Evolutionary conservation across 2,113 vertebrate species (phyloP), one percentile per base, ranked within the genome.

Genomic region (Pipa parva): DNA sequence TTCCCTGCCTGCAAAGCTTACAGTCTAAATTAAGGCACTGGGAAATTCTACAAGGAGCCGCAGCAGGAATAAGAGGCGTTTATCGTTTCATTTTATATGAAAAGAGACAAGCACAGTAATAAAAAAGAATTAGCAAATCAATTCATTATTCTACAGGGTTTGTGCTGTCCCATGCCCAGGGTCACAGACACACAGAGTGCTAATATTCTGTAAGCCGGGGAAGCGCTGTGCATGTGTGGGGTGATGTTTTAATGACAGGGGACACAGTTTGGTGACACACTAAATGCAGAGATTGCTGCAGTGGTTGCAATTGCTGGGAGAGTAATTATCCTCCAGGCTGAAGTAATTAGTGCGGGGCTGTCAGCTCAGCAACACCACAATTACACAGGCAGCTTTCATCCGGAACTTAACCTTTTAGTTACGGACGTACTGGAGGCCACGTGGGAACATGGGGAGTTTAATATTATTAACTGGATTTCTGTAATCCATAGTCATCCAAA

Each of bases 201-300:
- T 28, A 13, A 18, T 37, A 59, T 18, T 22, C 29, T 36, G 21
- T n/a, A 26, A 48, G n/a, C n/a, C n/a, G n/a, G 52, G 28, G 51
- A 17, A 15, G 37, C 13, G n/a, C 9, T 7, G 26, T 37, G 21
- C 39, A 37, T 49, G 21, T 18, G 27, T 45, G 76, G 75, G 67
- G 77, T 88, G 67, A 56, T 31, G 42, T 42, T 55, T 37, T 69
- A 69, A 69, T 69, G 57, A 63, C 55, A 49, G 69, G 42, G 59
- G 85, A 85, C 83, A 85, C 80, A n/a, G 80, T 49, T 37, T 65
- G 75, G 74, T 83, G 87, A 85, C 82, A 79, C 87, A 85, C 82
- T 83, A 80, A 83, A 84, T 85, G 80, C 81, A 84, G 83, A 90
- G 87, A 89, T 59, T 51, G 29, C 45, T 68, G 65, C 31, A 56